phyloP scores from a whole-genome alignment of 2,888 invertebrate species.

The Ctenicera cuprea region DNA sequence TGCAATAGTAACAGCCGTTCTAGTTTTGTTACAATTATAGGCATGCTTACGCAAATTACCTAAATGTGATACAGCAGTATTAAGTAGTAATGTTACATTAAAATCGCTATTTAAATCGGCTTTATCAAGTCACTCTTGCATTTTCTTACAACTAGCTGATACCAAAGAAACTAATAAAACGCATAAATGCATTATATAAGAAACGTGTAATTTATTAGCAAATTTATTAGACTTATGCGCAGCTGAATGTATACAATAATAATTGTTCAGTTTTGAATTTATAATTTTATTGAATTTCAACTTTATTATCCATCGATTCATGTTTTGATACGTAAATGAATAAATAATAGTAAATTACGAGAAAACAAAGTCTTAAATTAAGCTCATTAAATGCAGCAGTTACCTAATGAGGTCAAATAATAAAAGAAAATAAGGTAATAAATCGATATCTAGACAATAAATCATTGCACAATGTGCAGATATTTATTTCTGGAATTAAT shows the following conservation, averaged over 20 bases:
- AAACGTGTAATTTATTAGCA: not conserved
- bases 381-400: slow-evolving; percentile 58
- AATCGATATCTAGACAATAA: slow-evolving; percentile 54
- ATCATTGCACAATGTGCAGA: slow-evolving; percentile 52
- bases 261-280: slow-evolving; percentile 30
- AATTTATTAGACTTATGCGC: not conserved
- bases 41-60: too few species aligned
- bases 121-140: too few species aligned
- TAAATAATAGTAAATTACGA: slow-evolving; percentile 44
- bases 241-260: slow-evolving; percentile 16
- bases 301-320: slow-evolving; percentile 9
- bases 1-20: too few species aligned
- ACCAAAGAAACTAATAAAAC: too few species aligned
- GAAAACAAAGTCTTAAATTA: slow-evolving; percentile 57
- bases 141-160: too few species aligned
- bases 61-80: too few species aligned
- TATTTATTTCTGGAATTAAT: slow-evolving; percentile 54
- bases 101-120: too few species aligned
- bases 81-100: too few species aligned
- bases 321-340: slow-evolving; percentile 14
- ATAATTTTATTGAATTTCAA: slow-evolving; percentile 27
- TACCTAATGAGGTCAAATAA: slow-evolving; percentile 62
- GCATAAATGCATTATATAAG: not conserved
- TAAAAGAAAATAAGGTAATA: slow-evolving; percentile 61
- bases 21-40: too few species aligned